A percentile compares a stretch with the other conserved stretches of the same genome.
Conservation (phyloP, 2,888 invertebrate species). For the Aleiodes leptofemur region DNA sequence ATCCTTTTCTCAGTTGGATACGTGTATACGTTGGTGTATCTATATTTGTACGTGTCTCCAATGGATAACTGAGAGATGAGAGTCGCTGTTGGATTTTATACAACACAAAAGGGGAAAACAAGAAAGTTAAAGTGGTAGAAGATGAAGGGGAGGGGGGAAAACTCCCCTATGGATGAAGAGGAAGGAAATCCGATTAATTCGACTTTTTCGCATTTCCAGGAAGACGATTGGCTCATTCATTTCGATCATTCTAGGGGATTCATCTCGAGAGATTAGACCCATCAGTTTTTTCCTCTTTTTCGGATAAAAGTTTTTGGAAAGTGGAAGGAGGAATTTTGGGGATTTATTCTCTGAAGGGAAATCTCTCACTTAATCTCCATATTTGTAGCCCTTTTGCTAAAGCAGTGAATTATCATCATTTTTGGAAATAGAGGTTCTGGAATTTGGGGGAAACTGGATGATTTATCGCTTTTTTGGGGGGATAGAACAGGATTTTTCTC, state of each 20-base stretch:
- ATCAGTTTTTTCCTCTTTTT: background rate
- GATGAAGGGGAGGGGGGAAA: constrained; percentile 16
- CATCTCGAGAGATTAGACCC: constrained; percentile 38
- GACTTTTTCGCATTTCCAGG: constrained; percentile 29
- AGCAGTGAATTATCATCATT: no score
- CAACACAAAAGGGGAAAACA: constrained; percentile 30
- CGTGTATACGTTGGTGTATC: constrained; percentile 33
- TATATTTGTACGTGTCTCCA: constrained; percentile 34
- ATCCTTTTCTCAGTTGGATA: constrained; percentile 39
- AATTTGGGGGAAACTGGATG: no score
- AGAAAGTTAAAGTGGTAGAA: constrained; percentile 18
- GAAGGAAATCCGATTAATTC: constrained; percentile 48
- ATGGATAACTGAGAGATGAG: constrained; percentile 30
- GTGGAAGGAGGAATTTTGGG: no score
- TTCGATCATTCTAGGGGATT: constrained; percentile 35
- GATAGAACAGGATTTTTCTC: no score
- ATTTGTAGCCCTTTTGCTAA: no score
- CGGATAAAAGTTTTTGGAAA: no score
- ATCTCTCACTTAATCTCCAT: no score
- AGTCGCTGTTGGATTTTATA: constrained; percentile 9
- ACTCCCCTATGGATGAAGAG: constrained; percentile 8
- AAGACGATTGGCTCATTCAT: constrained; percentile 16
- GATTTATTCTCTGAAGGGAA: no score
- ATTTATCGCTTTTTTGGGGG: no score
- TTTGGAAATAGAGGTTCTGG: no score